Conservation (phyloP, 2,888 invertebrate species). For the Drosophila cognata region DNA sequence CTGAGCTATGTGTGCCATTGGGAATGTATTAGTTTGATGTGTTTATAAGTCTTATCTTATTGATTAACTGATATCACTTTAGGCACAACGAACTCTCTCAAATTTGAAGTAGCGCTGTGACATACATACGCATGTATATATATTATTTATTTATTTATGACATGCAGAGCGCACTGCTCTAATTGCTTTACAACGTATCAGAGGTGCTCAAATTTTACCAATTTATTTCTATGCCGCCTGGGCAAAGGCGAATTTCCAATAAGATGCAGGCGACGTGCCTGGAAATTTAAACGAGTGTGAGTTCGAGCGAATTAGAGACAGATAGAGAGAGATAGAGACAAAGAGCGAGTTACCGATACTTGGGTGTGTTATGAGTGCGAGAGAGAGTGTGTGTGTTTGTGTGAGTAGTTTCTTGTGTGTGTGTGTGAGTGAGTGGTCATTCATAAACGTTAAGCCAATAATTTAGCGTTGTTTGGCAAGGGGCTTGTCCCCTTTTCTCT, state of each 20-base stretch:
- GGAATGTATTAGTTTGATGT: not conserved
- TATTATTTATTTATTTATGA: conserved; percentile 34
- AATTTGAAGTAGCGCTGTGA: conserved; percentile 10
- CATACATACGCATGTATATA: not conserved
- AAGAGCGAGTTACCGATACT: not conserved
- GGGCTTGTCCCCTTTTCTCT: conserved; percentile 33
- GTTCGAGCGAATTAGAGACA: conserved; percentile 10
- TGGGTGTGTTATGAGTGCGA: not conserved
- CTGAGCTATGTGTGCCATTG: not conserved
- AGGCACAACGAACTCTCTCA: conserved; percentile 31
- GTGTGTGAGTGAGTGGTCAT: conserved; percentile 46
- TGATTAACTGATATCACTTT: conserved; percentile 44
- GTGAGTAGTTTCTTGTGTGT: conserved; percentile 7
- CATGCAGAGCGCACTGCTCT: conserved; percentile 40
- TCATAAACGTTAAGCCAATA: conserved; percentile 70
- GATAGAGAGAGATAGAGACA: not conserved
- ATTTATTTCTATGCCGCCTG: conserved; percentile 60
- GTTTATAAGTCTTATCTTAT: conserved; percentile 45
- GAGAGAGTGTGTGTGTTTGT: conserved; percentile 5
- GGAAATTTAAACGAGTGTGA: conserved; percentile 62
- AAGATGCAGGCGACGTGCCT: conserved; percentile 69
- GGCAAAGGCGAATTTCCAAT: conserved; percentile 67
- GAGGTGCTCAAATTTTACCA: conserved; percentile 69
- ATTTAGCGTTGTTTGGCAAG: conserved; percentile 54
- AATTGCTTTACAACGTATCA: conserved; percentile 49